Base-by-base conservation (phyloP, 2,113 vertebrate species). In the Erpornis zantholeuca region DNA sequence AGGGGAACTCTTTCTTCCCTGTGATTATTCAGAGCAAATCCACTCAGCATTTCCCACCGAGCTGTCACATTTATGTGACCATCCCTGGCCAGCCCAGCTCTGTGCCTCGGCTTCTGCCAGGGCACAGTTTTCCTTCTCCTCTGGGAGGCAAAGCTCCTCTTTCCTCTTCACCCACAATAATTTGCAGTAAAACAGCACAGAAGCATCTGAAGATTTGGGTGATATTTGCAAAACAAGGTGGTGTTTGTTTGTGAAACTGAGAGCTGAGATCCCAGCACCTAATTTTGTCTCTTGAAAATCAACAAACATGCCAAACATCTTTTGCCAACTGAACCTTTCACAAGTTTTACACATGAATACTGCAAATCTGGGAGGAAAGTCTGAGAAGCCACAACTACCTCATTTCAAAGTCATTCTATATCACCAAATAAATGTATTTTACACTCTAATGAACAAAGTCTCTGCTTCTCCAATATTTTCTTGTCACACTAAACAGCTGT, bases 201-300 rank as follows among this genome's bases (percentile, higher is more conserved):
- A 9, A 42, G 23, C 0, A 7, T 1, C 60, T 1, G 2, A 28
- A 40, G 63, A 17, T 27, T 45, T 14, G 19, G 52, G 0, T 49
- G 49, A 3, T 21, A 12, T 54, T 57, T 64, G 68, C 47, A 57
- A 29, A 87, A n/a, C 53, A 18, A 53, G 49, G n/a, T 11, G 45
- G 8, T 24, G 68, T 2, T 13, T 4, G 31, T 57, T 50, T 53
- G 47, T 24, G 54, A 33, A 59, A 53, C 42, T 20, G 54, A 87
- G 36, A 3, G 3, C 35, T 29, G 24, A 57, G 29, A 80, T 18
- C 28, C 38, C 64, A 59, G 73, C 22, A 19, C 33, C 31, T 11
- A 3, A 25, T 11, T 57, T 13, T 27, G 10, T 18, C 45, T 40
- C 60, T 61, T 52, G 36, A 77, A 70, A 78, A 77, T 18, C 73